These are phyloP conservation scores for Vultur gryphus DNA, from an alignment of 2,797 vertebrate species.

Conservation along the genomic window DNA sequence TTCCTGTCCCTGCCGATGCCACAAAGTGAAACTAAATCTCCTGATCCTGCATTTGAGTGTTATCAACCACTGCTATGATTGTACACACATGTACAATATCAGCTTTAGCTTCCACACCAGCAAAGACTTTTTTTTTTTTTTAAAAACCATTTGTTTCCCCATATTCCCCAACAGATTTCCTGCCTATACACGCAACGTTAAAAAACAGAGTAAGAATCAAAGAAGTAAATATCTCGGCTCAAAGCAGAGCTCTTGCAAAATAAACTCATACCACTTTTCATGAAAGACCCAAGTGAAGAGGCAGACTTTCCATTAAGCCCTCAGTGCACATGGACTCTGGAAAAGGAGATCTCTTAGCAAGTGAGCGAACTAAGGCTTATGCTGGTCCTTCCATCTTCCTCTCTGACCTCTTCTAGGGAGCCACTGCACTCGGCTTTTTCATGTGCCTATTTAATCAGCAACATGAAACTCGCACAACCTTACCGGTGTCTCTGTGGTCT, in stretches of 20 bases:
- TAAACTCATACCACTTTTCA: background rate
- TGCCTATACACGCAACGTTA: background rate
- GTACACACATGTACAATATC: rapidly evolving
- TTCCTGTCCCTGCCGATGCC: background rate
- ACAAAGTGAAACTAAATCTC: slow-evolving; percentile 21
- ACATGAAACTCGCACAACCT: background rate
- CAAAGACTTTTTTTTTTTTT: background rate
- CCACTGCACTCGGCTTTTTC: background rate
- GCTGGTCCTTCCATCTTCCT: background rate
- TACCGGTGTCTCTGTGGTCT: background rate
- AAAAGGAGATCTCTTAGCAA: background rate
- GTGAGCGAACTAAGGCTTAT: rapidly evolving
- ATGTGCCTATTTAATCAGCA: background rate
- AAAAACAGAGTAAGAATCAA: background rate
- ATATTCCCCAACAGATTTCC: background rate
- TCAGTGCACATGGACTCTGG: rapidly evolving
- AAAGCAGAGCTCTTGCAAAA: background rate
- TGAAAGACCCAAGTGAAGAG: background rate
- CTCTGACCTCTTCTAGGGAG: background rate
- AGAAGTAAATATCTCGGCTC: background rate
- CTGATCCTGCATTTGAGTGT: background rate
- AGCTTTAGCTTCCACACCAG: background rate
- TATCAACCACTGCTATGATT: background rate
- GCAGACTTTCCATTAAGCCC: background rate
- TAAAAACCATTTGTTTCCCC: background rate